Base-by-base conservation (phyloP, 2,888 invertebrate genomes). In the Torymus auratus region DNA sequence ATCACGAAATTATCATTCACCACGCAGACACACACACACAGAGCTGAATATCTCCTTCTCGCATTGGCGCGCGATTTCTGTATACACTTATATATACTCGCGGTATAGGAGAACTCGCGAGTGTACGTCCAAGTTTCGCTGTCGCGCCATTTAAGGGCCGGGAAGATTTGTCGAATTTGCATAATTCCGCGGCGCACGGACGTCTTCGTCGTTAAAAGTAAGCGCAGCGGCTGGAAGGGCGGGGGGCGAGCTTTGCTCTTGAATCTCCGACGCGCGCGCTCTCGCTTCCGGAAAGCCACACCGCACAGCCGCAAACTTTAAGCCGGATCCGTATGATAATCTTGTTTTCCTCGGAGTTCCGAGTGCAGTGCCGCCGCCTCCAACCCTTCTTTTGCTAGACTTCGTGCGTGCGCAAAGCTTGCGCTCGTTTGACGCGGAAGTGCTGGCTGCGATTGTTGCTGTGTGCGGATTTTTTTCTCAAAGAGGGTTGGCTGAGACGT, bases 141-240 rank as follows among this genome's bases (percentile, higher is more conserved):
- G 73, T 69, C 77, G 71, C 75, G 62, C 62, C 80, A 70, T 81
- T 81, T 79, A 72, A 62, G 72, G 55, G 53, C 2, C 20, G 55
- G 72, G 67, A 81, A 83, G 82, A 81, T 84, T 84, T 83, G 80
- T 84, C 81, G 79, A 82, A 84, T 84, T 84, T 72, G 83, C 83
- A 84, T 84, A 82, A 82, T 84, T 82, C 78, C 77, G 62, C 50
- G 61, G 13, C n/a, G 7, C 15, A 11, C 13, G 23, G 64, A 50
- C 62, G 69, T 64, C 64, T 64, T 70, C 58, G 60, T 68, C 58
- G 69, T 73, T 81, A 81, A 77, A 81, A 77, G 81, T 77, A 67
- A 28, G 28, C 67, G 50, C 1, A 23, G 55, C 2, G 13, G 17
- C 11, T 17, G 12, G 14, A n/a, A 20, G 0, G 41, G 12, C 28